A percentile compares a stretch with the other conserved stretches of the same genome.
phyloP scores from a whole-genome alignment of 2,797 vertebrate species.

The Pogoniulus pusillus region DNA sequence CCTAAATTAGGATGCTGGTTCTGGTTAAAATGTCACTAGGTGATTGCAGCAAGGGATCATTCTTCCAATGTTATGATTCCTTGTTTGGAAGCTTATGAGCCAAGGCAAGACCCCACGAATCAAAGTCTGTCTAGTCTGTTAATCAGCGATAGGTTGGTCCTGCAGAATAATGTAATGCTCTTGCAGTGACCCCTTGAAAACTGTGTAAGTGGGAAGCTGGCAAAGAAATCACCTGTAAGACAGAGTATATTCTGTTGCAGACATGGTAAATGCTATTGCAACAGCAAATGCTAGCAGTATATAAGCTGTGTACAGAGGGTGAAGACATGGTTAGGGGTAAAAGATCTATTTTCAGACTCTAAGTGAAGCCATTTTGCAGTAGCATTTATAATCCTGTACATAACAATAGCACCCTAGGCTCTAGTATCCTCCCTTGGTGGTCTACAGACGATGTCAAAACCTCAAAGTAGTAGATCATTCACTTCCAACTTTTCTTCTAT shows the following conservation, averaged over 20 bases:
- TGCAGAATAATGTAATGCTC: neutral
- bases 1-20: conserved; percentile 58
- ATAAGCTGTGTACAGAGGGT: neutral
- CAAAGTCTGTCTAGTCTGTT: conserved; percentile 7
- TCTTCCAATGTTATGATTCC: neutral
- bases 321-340: neutral
- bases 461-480: neutral
- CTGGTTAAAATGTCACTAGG: conserved; percentile 48
- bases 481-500: neutral
- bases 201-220: neutral
- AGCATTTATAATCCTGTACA: accelerated
- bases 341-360: neutral
- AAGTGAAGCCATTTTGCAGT: neutral
- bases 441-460: neutral
- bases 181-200: neutral
- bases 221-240: neutral
- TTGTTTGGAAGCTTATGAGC: neutral
- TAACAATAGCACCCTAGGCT: neutral
- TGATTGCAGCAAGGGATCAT: neutral
- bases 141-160: conserved; percentile 1
- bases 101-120: neutral
- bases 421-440: neutral
- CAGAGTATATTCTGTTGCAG: neutral
- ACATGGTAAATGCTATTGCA: neutral
- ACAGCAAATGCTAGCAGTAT: neutral